phyloP scores from a whole-genome alignment of 2,888 invertebrate genomes.

The Parnassius mnemosyne region DNA sequence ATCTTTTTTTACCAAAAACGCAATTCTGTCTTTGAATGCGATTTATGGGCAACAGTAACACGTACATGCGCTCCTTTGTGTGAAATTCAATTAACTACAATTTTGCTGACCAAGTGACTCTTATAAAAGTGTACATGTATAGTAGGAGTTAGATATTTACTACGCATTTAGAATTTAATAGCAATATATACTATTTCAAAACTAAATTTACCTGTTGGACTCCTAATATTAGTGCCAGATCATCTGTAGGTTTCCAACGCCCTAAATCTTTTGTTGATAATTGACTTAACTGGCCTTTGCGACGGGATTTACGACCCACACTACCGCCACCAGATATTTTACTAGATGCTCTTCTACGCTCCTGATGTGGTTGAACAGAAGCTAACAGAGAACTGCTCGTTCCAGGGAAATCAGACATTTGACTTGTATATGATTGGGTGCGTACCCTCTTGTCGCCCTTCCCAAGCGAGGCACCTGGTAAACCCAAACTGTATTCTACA shows the following conservation, averaged over 20 bases:
- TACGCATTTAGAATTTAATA: too few relatives aligned
- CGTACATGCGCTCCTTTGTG: too few relatives aligned
- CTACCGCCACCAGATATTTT: constrained; percentile 66
- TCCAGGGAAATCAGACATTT: constrained; percentile 69
- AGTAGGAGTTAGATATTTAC: too few relatives aligned
- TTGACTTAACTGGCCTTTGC: constrained; percentile 84
- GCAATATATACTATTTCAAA: too few relatives aligned
- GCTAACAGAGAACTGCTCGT: constrained; percentile 36
- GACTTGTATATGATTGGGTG: constrained; percentile 75
- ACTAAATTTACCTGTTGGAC: constrained; percentile 88
- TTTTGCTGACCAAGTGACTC: too few relatives aligned
- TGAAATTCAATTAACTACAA: too few relatives aligned
- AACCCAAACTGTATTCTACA: constrained; percentile 92
- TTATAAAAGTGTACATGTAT: too few relatives aligned
- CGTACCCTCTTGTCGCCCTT: constrained; percentile 73
- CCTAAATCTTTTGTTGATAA: constrained; percentile 92
- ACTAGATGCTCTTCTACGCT: constrained; percentile 57
- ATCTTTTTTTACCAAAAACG: too few relatives aligned
- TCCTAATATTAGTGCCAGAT: constrained; percentile 94
- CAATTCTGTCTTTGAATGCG: too few relatives aligned
- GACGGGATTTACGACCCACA: constrained; percentile 74
- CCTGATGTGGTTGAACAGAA: constrained; percentile 49
- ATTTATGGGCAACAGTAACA: too few relatives aligned
- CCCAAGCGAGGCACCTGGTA: constrained; percentile 79
- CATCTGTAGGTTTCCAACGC: constrained; percentile 98